Base-by-base conservation (phyloP, 2,888 invertebrate genomes). In the Cynaeus angustus region DNA sequence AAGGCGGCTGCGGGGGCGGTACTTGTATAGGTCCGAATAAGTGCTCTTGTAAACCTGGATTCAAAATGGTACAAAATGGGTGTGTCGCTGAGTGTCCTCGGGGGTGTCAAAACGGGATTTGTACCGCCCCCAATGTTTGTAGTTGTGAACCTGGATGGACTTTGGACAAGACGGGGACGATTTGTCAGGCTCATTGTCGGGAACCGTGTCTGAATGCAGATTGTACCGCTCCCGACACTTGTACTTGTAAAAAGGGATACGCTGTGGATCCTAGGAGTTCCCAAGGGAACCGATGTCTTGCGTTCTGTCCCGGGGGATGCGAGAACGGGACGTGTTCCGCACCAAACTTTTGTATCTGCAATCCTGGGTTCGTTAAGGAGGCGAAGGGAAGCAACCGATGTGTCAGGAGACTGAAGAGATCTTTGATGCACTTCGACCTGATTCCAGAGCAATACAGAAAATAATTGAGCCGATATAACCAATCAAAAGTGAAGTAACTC, bases 271-370 rank as follows among this genome's bases (percentile, higher is more conserved):
- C 81, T 26, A 76, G 77, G 8, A 69, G 74, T 26, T 59, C 68
- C 0, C 77, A 80, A 41, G 84, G 83, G 2, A 82, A 81, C 16
- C 85, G 84, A 68, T 89, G 89, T 74, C 80, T 86, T 6, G 86
- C 88, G 1, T 84, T 88, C 72, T 94, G 94, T 76, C 86, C 88
- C 0, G 88, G 88, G n/a, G 93, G 93, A 0, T 94, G 94, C 75
- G 86, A 87, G 6, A 94, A 94, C 78, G 94, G 93, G 0, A 86
- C 88, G 13, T 94, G 94, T 76, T 89, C 92, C 0, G 89, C 89
- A 0, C 94, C 94, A 0, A 91, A 92, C 82, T 88, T 91, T 78
- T 94, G 94, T 79, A 87, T 92, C 68, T 94, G 94, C 78, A 90
- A 91, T 75, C 86, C 88, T 0, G 94, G 94, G 0, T 94, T 86